A percentile compares a stretch with the other conserved stretches of the same genome.
Conservation (phyloP, 2,113 vertebrate species). For the Dipodomys spectabilis region DNA sequence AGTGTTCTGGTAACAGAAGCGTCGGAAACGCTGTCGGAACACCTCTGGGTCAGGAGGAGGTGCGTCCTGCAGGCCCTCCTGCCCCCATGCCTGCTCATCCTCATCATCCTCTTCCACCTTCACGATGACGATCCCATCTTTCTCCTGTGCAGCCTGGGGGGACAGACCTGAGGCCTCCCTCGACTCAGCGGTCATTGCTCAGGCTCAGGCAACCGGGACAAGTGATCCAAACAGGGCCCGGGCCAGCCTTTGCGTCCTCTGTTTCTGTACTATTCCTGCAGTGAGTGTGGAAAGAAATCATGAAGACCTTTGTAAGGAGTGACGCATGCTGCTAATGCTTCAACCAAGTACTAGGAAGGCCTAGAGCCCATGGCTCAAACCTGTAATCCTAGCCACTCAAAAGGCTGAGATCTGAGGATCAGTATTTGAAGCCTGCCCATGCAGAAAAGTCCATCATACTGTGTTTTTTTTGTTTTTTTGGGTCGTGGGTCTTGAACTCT, state of each 20-base stretch:
- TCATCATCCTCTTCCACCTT: slow-evolving; percentile 82
- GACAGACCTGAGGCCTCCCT: slow-evolving; percentile 77
- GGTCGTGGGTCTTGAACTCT: too few relatives aligned
- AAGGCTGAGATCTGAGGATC: background rate
- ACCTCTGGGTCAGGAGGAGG: slow-evolving; percentile 73
- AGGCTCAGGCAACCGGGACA: slow-evolving; percentile 7
- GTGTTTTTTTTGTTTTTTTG: too few relatives aligned
- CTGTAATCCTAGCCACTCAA: background rate
- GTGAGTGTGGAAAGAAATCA: background rate
- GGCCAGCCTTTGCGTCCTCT: background rate
- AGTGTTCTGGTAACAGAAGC: slow-evolving; percentile 83
- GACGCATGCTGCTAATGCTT: background rate
- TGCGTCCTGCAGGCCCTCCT: slow-evolving; percentile 71
- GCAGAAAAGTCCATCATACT: too few relatives aligned
- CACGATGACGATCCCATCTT: slow-evolving; percentile 79
- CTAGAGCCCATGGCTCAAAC: too few relatives aligned
- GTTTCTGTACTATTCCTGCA: slow-evolving; percentile 51
- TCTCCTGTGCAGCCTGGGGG: slow-evolving; percentile 75
- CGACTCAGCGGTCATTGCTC: slow-evolving; percentile 80
- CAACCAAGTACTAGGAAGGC: background rate
- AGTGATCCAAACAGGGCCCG: slow-evolving; percentile 1
- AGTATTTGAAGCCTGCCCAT: background rate
- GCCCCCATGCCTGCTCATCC: slow-evolving; percentile 78
- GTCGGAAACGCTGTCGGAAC: slow-evolving; percentile 80
- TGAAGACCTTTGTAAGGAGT: slow-evolving; percentile 38